These are phyloP conservation scores for Helogale parvula DNA, from an alignment of 2,113 vertebrate species.

Conservation along the genomic window DNA sequence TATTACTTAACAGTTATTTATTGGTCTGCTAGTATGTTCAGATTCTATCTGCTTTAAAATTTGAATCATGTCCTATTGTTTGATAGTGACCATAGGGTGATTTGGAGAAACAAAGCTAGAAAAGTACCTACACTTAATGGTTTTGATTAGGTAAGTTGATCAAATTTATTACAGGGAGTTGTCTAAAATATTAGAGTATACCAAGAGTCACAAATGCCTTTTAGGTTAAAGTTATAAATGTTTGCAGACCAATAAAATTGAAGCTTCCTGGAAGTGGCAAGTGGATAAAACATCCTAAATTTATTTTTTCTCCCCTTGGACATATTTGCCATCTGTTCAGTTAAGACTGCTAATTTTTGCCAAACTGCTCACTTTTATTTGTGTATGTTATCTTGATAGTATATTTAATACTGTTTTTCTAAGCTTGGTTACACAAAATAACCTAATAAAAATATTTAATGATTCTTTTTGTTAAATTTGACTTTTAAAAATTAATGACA, in stretches of 20 bases:
- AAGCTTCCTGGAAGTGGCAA: conserved; percentile 47
- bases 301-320: conserved; percentile 23
- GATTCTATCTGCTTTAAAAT: conserved; percentile 19
- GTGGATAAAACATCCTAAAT: conserved; percentile 65
- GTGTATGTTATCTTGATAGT: conserved; percentile 44
- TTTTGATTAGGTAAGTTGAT: neutral
- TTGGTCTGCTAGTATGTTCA: neutral
- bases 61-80: conserved; percentile 45
- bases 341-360: conserved; percentile 48
- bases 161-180: neutral
- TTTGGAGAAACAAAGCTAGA: neutral
- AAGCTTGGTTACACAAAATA: conserved; percentile 5
- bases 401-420: neutral
- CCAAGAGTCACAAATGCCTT: neutral
- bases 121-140: neutral
- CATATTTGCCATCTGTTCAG: conserved; percentile 66
- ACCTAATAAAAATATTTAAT: neutral
- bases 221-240: neutral
- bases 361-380: conserved; percentile 54
- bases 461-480: neutral
- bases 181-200: neutral
- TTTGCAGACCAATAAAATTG: neutral
- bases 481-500: neutral
- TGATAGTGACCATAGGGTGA: neutral
- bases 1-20: conserved; percentile 20